These are phyloP conservation scores for Falcaria lacertinaria DNA, from an alignment of 2,888 invertebrate genomes.

Conservation along the genomic window DNA sequence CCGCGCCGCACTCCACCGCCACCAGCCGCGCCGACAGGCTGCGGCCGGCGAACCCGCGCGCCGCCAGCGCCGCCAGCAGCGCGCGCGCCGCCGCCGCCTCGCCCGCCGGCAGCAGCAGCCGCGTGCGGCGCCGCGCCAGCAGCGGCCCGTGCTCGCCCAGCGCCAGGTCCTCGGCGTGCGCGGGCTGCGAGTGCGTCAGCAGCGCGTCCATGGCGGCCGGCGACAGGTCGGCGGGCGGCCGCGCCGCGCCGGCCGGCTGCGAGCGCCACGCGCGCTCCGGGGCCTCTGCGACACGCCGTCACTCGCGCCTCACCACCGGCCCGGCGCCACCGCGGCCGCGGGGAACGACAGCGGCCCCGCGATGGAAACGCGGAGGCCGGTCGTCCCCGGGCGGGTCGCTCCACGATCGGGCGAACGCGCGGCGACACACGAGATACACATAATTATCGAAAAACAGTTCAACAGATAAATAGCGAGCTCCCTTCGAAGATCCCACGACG, in stretches of 20 bases:
- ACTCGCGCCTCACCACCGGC: slow-evolving; percentile 9
- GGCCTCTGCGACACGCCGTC: slow-evolving; percentile 21
- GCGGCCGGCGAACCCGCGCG: slow-evolving; percentile 14
- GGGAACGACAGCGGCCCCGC: background rate
- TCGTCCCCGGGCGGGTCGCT: background rate
- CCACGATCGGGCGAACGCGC: too few relatives aligned
- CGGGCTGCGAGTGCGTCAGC: slow-evolving; percentile 93
- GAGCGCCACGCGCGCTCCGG: slow-evolving; percentile 21
- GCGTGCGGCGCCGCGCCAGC: slow-evolving; percentile 94
- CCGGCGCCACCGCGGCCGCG: background rate
- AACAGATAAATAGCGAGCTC: slow-evolving; percentile 2
- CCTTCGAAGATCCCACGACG: slow-evolving; percentile 10
- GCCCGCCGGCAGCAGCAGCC: slow-evolving; percentile 90
- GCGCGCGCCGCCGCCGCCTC: slow-evolving; percentile 83
- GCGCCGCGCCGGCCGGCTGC: slow-evolving; percentile 21
- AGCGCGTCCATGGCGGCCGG: slow-evolving; percentile 69
- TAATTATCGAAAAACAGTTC: background rate
- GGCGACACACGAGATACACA: slow-evolving; percentile 1
- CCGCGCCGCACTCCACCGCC: slow-evolving; percentile 45
- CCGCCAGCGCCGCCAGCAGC: slow-evolving; percentile 81
- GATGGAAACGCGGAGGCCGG: background rate
- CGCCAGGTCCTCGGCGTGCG: slow-evolving; percentile 88
- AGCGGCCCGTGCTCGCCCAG: slow-evolving; percentile 86
- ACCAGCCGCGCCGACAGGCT: slow-evolving; percentile 65
- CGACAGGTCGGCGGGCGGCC: slow-evolving; percentile 23